Evolutionary conservation across 1,140 invertebrate genomes (phyloP).

Genomic region (Drosophila navojoa): DNA sequence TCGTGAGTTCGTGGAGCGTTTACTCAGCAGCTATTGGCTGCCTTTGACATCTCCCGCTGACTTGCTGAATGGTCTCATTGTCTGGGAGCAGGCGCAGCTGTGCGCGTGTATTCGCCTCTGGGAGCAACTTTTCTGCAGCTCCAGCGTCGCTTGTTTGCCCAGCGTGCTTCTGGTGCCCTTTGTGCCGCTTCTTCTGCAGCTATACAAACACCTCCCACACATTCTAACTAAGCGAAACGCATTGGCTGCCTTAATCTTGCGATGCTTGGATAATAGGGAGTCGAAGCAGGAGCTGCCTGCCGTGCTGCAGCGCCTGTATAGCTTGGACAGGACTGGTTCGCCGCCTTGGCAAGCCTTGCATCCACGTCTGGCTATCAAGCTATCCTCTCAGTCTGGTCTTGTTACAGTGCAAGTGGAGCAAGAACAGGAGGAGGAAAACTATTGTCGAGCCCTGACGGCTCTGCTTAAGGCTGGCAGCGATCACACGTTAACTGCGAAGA

Average conservation of each 20-base stretch:
- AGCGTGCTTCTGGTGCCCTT: conserved; percentile 56
- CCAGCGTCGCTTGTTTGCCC: conserved; percentile 66
- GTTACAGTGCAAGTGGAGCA: conserved; percentile 48
- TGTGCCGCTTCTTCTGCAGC: conserved; percentile 62
- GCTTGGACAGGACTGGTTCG: conserved; percentile 22
- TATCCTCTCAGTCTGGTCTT: background rate
- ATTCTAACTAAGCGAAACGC: conserved; percentile 11
- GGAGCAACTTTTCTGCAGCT: conserved; percentile 67
- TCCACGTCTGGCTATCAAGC: conserved; percentile 39
- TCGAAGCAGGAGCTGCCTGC: conserved; percentile 39
- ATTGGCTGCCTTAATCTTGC: conserved; percentile 40
- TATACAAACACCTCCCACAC: conserved; percentile 48
- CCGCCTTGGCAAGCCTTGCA: conserved; percentile 48
- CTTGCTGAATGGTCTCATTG: conserved; percentile 62
- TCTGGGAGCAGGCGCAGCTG: conserved; percentile 70
- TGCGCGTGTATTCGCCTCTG: conserved; percentile 30
- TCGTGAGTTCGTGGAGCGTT: conserved; percentile 27
- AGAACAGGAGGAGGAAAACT: conserved; percentile 14
- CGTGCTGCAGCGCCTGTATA: conserved; percentile 40
- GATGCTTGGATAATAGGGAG: conserved; percentile 68
- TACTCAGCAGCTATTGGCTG: conserved; percentile 37
- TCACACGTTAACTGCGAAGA: conserved; percentile 62
- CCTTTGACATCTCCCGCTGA: conserved; percentile 46
- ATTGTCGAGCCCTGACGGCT: conserved; percentile 31
- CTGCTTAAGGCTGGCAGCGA: conserved; percentile 51